A percentile compares a stretch with the other conserved stretches of the same genome.
These are phyloP conservation scores for Pterostichus niger DNA, from an alignment of 2,888 invertebrate species.

Conservation along the genomic window DNA sequence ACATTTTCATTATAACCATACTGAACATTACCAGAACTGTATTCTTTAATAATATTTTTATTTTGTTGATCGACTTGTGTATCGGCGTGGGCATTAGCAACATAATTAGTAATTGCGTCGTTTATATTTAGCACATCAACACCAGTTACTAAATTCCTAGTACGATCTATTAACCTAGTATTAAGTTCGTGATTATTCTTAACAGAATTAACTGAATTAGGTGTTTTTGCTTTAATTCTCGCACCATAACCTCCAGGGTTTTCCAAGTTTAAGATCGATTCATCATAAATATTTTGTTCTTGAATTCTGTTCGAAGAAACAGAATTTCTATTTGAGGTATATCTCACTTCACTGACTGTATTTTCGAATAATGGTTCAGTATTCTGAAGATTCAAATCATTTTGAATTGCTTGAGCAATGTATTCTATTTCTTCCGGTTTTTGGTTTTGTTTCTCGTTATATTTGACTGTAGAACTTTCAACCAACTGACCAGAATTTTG, in stretches of 20 bases:
- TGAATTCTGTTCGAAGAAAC: conserved; percentile 17
- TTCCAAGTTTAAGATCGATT: conserved; percentile 59
- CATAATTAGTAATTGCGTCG: conserved; percentile 74
- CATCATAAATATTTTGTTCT: conserved; percentile 63
- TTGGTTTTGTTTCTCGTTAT: conserved; percentile 36
- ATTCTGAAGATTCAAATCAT: conserved; percentile 42
- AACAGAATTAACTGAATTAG: background rate
- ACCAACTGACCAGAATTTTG: conserved; percentile 8
- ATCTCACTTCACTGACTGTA: conserved; percentile 57
- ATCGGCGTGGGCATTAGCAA: conserved; percentile 14
- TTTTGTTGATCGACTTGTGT: conserved; percentile 15
- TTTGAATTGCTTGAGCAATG: conserved; percentile 40
- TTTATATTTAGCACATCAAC: conserved; percentile 84
- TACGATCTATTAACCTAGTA: conserved; percentile 80
- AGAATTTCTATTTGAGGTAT: conserved; percentile 54
- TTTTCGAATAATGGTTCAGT: conserved; percentile 57
- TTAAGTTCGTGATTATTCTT: conserved; percentile 29
- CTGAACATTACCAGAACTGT: conserved; percentile 55
- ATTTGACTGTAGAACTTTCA: conserved; percentile 45
- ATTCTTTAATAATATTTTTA: conserved; percentile 60
- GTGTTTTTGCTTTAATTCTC: conserved; percentile 58
- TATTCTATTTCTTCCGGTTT: conserved; percentile 44
- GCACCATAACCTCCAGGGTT: conserved; percentile 68
- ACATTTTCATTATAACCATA: conserved; percentile 58
- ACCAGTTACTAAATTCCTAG: conserved; percentile 82